Evolutionary conservation across 2,113 vertebrate species (phyloP).

Genomic region (Caranx ignobilis): DNA sequence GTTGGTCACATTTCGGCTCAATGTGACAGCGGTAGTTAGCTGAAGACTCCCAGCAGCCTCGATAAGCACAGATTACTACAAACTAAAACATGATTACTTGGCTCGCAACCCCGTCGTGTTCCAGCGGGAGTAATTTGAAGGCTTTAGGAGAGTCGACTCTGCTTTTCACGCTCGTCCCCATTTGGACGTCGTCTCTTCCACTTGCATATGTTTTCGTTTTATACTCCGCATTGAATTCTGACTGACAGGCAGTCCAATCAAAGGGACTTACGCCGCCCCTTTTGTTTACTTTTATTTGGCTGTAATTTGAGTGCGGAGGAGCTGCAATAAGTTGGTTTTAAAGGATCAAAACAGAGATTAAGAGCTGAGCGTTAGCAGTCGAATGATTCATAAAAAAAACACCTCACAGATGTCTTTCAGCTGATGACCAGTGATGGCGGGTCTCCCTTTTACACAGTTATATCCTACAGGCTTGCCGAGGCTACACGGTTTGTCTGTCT

Average conservation of each 20-base stretch:
- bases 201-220: conserved; percentile 22
- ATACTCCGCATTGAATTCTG: neutral
- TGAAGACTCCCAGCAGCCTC: conserved; percentile 23
- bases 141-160: conserved; percentile 34
- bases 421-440: conserved; percentile 11
- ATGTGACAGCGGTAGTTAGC: conserved; percentile 21
- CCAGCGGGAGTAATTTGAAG: conserved; percentile 51
- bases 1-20: conserved; percentile 33
- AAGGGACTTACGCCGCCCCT: neutral
- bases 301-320: conserved; percentile 29
- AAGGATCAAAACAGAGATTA: conserved; percentile 57
- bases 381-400: conserved; percentile 29
- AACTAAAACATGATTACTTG: conserved; percentile 64
- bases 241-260: neutral
- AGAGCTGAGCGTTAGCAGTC: conserved; percentile 21
- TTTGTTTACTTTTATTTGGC: conserved; percentile 33
- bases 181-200: conserved; percentile 14
- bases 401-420: conserved; percentile 23
- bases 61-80: conserved; percentile 55
- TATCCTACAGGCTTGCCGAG: conserved; percentile 16
- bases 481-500: conserved; percentile 15
- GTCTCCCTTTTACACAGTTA: conserved; percentile 11
- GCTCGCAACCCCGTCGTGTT: conserved; percentile 36
- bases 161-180: neutral
- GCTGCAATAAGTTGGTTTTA: conserved; percentile 39